These are phyloP conservation scores for Littorina saxatilis DNA, from an alignment of 1,140 invertebrate genomes.

Conservation along the genomic window DNA sequence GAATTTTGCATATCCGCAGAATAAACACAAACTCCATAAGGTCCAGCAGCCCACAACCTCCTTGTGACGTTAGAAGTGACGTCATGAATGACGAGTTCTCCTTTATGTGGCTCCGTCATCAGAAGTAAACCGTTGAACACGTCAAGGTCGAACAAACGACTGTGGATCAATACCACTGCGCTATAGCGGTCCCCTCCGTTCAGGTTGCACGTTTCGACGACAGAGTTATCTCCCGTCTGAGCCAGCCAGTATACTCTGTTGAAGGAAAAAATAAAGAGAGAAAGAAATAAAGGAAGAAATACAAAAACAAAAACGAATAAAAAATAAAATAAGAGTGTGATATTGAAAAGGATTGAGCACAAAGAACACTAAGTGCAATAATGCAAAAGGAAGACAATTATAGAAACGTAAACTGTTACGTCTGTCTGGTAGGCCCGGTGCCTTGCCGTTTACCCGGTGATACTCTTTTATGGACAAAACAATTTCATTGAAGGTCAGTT, in stretches of 20 bases:
- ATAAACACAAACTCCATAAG: background rate
- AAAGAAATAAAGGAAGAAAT: no score
- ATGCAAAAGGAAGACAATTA: no score
- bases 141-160: background rate
- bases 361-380: no score
- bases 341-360: no score
- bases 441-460: no score
- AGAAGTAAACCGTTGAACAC: background rate
- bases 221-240: slow-evolving; percentile 16
- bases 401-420: no score
- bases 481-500: no score
- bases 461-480: no score
- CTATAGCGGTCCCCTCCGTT: slow-evolving; percentile 20
- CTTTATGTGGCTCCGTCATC: background rate
- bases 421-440: no score
- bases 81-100: slow-evolving; percentile 1
- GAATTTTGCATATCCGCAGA: background rate
- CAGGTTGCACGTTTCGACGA: slow-evolving; percentile 14
- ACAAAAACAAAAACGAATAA: no score
- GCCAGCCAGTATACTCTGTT: slow-evolving; percentile 33
- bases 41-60: background rate
- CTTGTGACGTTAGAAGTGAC: slow-evolving; percentile 10
- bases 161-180: background rate
- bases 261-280: no score
- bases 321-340: no score